These are phyloP conservation scores for Allolobophora icterica DNA, from an alignment of 2,888 invertebrate genomes.

Conservation along the genomic window DNA sequence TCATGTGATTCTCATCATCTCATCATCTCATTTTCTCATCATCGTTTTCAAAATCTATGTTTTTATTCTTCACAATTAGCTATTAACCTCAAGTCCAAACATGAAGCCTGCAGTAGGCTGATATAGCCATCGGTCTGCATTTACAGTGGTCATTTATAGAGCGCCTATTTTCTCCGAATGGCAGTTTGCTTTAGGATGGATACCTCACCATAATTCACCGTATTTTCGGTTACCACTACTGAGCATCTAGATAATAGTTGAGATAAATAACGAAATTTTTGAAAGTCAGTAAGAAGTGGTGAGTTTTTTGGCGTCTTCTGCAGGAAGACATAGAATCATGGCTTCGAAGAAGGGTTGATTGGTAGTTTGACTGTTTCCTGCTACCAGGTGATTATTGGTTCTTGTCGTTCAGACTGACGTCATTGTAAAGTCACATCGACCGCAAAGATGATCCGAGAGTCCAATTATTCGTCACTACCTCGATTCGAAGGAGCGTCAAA, in stretches of 20 bases:
- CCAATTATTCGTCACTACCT: neutral
- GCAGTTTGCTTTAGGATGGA: neutral
- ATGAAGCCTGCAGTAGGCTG: neutral
- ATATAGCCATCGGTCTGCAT: neutral
- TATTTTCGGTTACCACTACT: neutral
- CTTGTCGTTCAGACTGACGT: neutral
- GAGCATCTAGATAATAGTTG: neutral
- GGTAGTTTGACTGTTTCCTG: neutral
- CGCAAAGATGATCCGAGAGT: neutral
- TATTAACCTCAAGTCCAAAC: too few species aligned
- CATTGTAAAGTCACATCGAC: neutral
- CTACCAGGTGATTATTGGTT: neutral
- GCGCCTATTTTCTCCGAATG: neutral
- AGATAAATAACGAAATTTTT: neutral
- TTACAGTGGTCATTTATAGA: neutral
- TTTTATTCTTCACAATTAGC: too few species aligned
- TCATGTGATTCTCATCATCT: neutral
- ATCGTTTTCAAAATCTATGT: neutral
- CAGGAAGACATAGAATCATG: neutral
- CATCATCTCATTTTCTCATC: neutral
- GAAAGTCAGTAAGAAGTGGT: too few species aligned
- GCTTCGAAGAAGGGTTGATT: too few species aligned
- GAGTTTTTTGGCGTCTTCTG: too few species aligned
- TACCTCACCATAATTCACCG: neutral
- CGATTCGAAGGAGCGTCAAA: neutral